Evolutionary conservation across 2,797 vertebrate species (phyloP).

Genomic region (Peromyscus attwateri): DNA sequence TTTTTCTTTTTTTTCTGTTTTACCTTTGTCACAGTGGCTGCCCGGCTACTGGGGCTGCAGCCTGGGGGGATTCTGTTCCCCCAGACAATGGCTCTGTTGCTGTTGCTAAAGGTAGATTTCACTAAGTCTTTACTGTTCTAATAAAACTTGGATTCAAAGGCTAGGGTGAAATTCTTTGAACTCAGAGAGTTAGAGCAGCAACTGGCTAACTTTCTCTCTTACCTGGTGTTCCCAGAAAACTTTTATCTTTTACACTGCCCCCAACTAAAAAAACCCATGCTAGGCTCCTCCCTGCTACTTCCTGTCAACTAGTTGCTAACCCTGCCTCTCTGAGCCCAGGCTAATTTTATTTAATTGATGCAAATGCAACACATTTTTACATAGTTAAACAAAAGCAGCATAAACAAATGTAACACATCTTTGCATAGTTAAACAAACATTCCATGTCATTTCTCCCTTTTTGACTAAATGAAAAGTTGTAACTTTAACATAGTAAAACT

Average conservation of each 20-base stretch:
- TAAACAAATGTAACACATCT: background rate
- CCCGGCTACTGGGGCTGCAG: too few species aligned
- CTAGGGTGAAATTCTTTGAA: background rate
- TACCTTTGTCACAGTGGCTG: background rate
- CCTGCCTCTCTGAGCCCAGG: background rate
- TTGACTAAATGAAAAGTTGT: background rate
- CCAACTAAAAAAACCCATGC: background rate
- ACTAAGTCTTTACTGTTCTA: background rate
- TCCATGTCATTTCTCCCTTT: background rate
- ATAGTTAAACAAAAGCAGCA: background rate
- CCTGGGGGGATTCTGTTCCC: background rate
- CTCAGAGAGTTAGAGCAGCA: background rate
- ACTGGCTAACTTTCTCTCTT: background rate
- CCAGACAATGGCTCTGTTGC: background rate
- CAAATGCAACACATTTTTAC: background rate
- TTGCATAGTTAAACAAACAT: background rate
- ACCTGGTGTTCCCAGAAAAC: background rate
- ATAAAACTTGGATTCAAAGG: background rate
- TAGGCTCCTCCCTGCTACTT: background rate
- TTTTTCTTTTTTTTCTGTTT: conserved; percentile 24
- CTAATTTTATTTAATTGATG: background rate
- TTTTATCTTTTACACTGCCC: background rate
- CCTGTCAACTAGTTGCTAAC: background rate
- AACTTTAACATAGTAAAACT: background rate
- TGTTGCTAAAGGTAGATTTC: background rate